Conservation (phyloP, 2,797 vertebrate genomes). For the Callimico goeldii region DNA sequence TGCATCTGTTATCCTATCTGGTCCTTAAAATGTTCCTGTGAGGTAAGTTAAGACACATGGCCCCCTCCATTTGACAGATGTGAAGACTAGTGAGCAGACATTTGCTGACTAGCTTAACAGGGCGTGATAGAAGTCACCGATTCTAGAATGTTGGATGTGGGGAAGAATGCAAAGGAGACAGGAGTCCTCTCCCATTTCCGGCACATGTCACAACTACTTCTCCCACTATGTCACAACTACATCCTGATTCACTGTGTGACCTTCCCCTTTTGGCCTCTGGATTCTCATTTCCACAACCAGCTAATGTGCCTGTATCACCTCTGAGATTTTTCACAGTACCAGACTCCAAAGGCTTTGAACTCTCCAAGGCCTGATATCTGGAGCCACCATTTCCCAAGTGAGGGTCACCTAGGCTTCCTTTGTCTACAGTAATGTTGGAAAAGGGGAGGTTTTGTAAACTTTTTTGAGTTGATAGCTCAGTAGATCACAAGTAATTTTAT, state of each 20-base stretch:
- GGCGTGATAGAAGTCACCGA: background rate
- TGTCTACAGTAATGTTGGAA: background rate
- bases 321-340: background rate
- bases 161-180: background rate
- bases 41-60: background rate
- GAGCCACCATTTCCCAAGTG: background rate
- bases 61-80: background rate
- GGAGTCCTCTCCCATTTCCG: background rate
- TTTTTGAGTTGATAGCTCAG: conserved; percentile 15
- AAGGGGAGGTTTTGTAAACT: background rate
- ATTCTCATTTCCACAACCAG: background rate
- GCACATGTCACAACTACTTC: background rate
- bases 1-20: background rate
- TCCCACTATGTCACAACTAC: background rate
- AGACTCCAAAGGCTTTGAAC: background rate
- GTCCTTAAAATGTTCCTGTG: background rate
- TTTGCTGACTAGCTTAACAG: background rate
- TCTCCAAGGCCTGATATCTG: background rate
- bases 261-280: background rate
- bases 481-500: conserved; percentile 46
- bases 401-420: background rate
- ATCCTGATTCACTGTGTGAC: background rate
- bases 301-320: background rate
- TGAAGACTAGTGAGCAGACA: background rate
- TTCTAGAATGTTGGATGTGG: background rate